phyloP scores from a whole-genome alignment of 2,888 invertebrate species.

The Smittia aterrima region DNA sequence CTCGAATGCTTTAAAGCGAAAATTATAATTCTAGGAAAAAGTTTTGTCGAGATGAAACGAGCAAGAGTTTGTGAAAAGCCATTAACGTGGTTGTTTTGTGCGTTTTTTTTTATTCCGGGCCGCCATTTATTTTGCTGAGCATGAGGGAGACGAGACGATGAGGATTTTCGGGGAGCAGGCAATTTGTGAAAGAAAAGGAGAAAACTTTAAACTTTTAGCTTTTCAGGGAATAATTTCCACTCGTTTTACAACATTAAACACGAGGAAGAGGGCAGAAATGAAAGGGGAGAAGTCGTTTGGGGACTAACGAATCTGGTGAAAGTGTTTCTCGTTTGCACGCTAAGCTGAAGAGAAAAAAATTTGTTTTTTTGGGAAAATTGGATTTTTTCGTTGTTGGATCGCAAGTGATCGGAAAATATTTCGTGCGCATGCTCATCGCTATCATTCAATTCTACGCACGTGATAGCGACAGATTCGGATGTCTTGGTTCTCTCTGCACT shows the following conservation, averaged over 20 bases:
- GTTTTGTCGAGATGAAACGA: neutral
- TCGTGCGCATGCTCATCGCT: slow-evolving; percentile 20
- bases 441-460: slow-evolving; percentile 25
- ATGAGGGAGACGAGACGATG: neutral
- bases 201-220: neutral
- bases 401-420: slow-evolving; percentile 25
- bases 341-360: neutral
- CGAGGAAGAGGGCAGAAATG: slow-evolving; percentile 20
- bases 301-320: neutral
- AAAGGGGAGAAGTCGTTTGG: neutral
- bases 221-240: neutral
- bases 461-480: neutral
- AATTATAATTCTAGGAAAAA: neutral
- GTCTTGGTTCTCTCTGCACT: neutral
- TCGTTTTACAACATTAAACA: slow-evolving; percentile 27
- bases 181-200: slow-evolving; percentile 18
- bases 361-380: slow-evolving; percentile 26
- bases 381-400: slow-evolving; percentile 19
- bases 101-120: neutral
- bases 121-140: slow-evolving; percentile 7
- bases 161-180: neutral
- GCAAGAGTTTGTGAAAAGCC: slow-evolving; percentile 13
- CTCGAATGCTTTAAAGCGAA: neutral
- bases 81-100: slow-evolving; percentile 20
- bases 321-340: neutral